Conservation (phyloP, 2,797 vertebrate genomes). For the Amazona finschi region DNA sequence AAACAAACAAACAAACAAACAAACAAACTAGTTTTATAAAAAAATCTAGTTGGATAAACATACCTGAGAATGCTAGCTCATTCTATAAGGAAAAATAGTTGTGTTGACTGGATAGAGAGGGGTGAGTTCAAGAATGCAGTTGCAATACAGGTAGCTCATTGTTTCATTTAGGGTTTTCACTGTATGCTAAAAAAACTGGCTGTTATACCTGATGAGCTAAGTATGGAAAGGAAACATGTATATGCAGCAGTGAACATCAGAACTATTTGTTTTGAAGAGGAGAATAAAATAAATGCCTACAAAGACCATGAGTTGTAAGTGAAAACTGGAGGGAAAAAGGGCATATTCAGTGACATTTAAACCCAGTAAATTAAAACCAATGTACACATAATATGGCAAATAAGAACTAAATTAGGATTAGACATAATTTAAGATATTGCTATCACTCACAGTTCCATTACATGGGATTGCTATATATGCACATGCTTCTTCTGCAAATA, state of each 20-base stretch:
- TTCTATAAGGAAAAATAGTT: neutral
- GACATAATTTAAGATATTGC: neutral
- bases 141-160: neutral
- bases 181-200: neutral
- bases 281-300: neutral
- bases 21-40: neutral
- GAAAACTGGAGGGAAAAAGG: neutral
- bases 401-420: neutral
- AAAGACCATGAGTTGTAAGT: neutral
- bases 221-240: neutral
- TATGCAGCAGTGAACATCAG: neutral
- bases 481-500: neutral
- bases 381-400: neutral
- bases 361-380: neutral
- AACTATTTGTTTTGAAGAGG: neutral
- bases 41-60: neutral
- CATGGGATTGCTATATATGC: neutral
- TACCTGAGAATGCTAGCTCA: neutral
- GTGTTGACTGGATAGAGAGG: neutral
- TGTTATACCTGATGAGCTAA: neutral
- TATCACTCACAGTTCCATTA: neutral
- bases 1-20: neutral
- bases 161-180: neutral
- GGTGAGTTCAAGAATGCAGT: neutral
- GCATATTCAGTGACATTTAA: neutral